Percentiles rank a stretch among this genome's conserved stretches.
Evolutionary conservation across 1,140 invertebrate species (phyloP).

Genomic region (Dendrolimus punctatus): DNA sequence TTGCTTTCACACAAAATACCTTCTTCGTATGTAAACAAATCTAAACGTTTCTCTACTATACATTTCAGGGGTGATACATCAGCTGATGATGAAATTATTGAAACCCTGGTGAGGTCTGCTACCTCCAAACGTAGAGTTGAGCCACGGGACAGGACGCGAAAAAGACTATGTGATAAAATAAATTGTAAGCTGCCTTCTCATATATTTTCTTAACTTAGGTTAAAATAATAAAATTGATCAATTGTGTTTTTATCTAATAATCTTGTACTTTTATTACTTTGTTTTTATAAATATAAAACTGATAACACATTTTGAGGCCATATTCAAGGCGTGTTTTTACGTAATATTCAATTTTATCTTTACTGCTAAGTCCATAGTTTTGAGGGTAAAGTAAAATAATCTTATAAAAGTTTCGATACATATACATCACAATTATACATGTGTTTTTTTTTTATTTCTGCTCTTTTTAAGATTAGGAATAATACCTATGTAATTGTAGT

Average conservation of each 20-base stretch:
- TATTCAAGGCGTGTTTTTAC: too few species aligned
- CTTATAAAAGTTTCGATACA: too few species aligned
- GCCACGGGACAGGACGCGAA: conserved; percentile 32
- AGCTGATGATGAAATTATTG: conserved; percentile 53
- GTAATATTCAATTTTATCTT: too few species aligned
- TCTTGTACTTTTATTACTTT: not conserved
- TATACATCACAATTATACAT: too few species aligned
- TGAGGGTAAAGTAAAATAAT: too few species aligned
- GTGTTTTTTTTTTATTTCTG: too few species aligned
- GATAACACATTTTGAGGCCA: too few species aligned
- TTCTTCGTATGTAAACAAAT: too few species aligned
- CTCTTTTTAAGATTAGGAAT: too few species aligned
- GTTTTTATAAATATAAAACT: not conserved
- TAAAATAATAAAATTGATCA: not conserved
- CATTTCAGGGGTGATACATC: conserved; percentile 41
- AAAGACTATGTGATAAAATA: conserved; percentile 43
- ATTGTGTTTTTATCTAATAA: not conserved
- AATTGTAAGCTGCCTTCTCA: conserved; percentile 33
- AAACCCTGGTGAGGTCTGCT: conserved; percentile 47
- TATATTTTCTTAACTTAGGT: too few species aligned
- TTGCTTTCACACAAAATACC: conserved; percentile 1
- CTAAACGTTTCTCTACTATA: conserved; percentile 4
- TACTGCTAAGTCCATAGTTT: too few species aligned
- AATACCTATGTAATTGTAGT: too few species aligned
- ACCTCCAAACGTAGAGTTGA: conserved; percentile 36